Evolutionary conservation across 2,888 invertebrate species (phyloP).

Genomic region (Cephus nigrinus): DNA sequence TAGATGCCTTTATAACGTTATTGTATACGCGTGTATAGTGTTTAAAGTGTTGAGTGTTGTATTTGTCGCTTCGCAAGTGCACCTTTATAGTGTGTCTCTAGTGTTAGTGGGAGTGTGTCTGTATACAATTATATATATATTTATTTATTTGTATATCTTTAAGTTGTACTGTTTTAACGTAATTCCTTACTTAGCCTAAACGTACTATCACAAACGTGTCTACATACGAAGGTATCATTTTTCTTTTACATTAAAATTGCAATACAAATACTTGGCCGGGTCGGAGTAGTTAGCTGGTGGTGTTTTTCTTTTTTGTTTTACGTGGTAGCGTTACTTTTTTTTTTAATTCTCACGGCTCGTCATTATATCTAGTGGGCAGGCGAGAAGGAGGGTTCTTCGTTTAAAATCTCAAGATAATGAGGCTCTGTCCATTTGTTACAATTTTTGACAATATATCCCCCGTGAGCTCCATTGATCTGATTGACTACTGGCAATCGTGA

Average conservation of each 20-base stretch:
- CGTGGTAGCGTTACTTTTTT: not conserved
- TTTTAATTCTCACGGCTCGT: not conserved
- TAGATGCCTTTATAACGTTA: not conserved
- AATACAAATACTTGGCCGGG: constrained; percentile 1
- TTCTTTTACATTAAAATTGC: constrained; percentile 16
- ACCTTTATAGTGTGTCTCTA: not conserved
- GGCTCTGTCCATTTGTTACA: not conserved
- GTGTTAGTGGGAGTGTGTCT: not conserved
- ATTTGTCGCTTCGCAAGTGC: not conserved
- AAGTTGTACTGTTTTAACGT: constrained; percentile 19
- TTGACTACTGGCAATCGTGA: too few relatives aligned
- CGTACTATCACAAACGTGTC: constrained; percentile 43
- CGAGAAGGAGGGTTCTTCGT: constrained; percentile 15
- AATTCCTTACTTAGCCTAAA: constrained; percentile 32
- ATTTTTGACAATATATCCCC: not conserved
- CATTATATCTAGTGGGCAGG: not conserved
- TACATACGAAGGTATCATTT: constrained; percentile 20
- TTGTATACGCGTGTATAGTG: not conserved
- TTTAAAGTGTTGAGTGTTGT: not conserved
- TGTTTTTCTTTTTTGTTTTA: constrained; percentile 13
- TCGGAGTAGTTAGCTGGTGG: not conserved
- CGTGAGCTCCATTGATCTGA: too few relatives aligned
- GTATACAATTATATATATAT: not conserved
- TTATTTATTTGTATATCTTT: not conserved
- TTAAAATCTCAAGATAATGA: constrained; percentile 12